Base-by-base conservation (phyloP, 2,797 vertebrate genomes). In the Rhinophrynus dorsalis region DNA sequence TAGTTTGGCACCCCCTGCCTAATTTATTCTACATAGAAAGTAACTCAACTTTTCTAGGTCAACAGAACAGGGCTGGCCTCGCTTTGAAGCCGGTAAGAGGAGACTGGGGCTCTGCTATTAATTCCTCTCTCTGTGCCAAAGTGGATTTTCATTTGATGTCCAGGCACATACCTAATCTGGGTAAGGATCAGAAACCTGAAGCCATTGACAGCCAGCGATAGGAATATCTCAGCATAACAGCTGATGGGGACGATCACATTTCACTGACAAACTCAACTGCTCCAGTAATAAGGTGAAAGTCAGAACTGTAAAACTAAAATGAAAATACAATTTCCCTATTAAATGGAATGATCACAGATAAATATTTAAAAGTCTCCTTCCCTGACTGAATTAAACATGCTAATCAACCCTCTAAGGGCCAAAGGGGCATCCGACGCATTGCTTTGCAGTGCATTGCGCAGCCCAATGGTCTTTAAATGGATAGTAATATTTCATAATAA, bases 231-330 rank as follows among this genome's bases (percentile, higher is more conserved):
- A 82, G 87, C 79, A 72, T 83, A 89, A 94, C 92, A 94, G 92
- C 90, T 93, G 93, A 96, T 92, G 91, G 86, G 88, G 84, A 79
- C 38, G 79, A 82, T 93, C 90, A 35, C 88, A 90, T 96, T 95
- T 94, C 92, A 90, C 91, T 88, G 88, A 93, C 93, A 92, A 92
- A 94, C 84, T 92, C 90, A 94, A 95, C 90, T 86, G 86, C 88
- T 84, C 89, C 86, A 93, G 90, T 91, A 91, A 94, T 89, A 81
- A 80, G 91, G 92, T 89, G 92, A 93, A 95, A 94, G 92, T 94
- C 92, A 94, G 94, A 92, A 94, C 70, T 77, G 63, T n/a, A n/a
- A n/a, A n/a, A n/a, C n/a, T n/a, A n/a, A n/a, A n/a, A n/a, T n/a
- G n/a, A n/a, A n/a, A n/a, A n/a, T n/a, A n/a, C n/a, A 40, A 62